A percentile compares a stretch with the other conserved stretches of the same genome.
Evolutionary conservation across 2,113 vertebrate species (phyloP).

Genomic region (Alectura lathami): DNA sequence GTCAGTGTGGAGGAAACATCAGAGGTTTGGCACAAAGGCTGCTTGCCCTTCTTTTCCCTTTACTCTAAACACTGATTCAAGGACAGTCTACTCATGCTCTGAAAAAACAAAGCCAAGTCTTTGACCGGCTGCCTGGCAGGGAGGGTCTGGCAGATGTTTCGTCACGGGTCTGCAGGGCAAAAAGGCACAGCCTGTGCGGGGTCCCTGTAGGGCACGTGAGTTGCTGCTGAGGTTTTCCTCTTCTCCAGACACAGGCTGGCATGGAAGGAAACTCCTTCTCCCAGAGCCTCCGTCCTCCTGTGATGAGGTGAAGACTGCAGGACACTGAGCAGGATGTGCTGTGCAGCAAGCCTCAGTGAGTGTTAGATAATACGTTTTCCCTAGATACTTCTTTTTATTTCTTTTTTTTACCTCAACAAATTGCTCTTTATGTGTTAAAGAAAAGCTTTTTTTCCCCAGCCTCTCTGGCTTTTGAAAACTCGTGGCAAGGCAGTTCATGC

Average conservation of each 20-base stretch:
- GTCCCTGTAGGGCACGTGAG: background rate
- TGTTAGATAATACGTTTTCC: background rate
- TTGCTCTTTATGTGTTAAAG: background rate
- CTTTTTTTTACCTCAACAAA: background rate
- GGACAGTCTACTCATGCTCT: background rate
- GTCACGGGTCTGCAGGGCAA: background rate
- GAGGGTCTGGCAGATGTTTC: background rate
- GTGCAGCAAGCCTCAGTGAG: background rate
- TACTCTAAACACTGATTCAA: background rate
- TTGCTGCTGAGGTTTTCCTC: background rate
- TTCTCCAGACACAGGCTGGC: background rate
- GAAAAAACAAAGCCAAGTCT: constrained; percentile 15
- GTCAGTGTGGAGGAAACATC: background rate
- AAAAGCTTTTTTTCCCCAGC: background rate
- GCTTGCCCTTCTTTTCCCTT: constrained; percentile 7
- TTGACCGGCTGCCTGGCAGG: background rate
- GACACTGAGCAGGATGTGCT: background rate
- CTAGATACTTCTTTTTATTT: background rate
- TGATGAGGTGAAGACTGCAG: background rate
- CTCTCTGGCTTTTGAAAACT: background rate
- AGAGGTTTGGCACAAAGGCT: constrained; percentile 37
- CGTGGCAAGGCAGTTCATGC: background rate
- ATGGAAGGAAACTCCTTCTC: background rate
- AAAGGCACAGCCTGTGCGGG: background rate
- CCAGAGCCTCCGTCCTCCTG: background rate